A percentile compares a stretch with the other conserved stretches of the same genome.
phyloP scores from a whole-genome alignment of 2,113 vertebrate species.

The Syrrhaptes paradoxus region DNA sequence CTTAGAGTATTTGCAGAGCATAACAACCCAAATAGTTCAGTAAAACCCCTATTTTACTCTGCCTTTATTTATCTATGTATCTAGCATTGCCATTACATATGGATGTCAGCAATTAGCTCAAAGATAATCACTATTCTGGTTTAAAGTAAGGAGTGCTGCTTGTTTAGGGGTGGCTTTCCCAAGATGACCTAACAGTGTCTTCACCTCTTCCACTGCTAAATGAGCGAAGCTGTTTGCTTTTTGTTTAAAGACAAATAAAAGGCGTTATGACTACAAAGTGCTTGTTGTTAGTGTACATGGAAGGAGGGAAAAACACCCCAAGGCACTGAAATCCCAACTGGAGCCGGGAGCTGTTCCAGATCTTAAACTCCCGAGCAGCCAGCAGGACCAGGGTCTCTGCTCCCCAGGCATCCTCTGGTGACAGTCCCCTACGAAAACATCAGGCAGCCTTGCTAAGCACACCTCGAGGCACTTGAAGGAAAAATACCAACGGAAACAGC shows the following conservation, averaged over 20 bases:
- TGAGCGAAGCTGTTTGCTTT: neutral
- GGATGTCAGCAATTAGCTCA: neutral
- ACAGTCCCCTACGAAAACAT: accelerated
- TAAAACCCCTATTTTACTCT: neutral
- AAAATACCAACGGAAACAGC: accelerated
- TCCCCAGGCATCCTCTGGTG: accelerated
- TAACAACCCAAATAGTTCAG: neutral
- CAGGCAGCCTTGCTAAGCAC: neutral
- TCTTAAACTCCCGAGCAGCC: too few species aligned
- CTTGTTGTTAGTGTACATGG: neutral
- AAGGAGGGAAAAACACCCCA: neutral
- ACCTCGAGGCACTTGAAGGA: accelerated
- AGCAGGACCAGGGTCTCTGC: too few species aligned
- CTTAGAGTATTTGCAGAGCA: conserved; percentile 43
- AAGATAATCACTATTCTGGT: neutral
- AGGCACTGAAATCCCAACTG: neutral
- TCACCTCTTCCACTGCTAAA: neutral
- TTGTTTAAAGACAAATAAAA: neutral
- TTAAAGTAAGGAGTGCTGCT: neutral
- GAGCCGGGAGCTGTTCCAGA: accelerated
- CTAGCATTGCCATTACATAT: neutral
- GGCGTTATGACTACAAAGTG: neutral
- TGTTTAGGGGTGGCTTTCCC: neutral
- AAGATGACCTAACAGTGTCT: neutral
- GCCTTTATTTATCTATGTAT: neutral